Base-by-base conservation (phyloP, 2,113 vertebrate species). In the Amphiprion ocellaris region DNA sequence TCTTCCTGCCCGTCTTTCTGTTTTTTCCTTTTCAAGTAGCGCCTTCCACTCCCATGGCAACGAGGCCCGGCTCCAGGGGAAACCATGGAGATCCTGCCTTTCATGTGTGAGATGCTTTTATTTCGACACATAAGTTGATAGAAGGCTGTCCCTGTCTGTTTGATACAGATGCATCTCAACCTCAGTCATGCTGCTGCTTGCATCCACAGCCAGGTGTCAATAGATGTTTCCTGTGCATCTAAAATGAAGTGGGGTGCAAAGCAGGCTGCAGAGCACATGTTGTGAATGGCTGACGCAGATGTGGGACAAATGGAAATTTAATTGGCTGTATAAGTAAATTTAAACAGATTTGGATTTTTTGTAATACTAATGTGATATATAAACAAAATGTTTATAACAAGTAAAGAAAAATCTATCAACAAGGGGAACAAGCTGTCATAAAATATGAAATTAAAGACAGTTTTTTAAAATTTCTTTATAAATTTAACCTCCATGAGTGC, bases 61-160 rank as follows among this genome's bases (percentile, higher is more conserved):
- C 93, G 10, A 71, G 74, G 80, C 81, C 79, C 90, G 78, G 87
- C 84, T 84, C 83, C 71, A 79, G 74, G 85, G 83, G 91, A 90
- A 91, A 92, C 88, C 93, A 93, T 93, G 89, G 92, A 92, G 92
- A 94, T 93, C 76, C 85, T 84, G 87, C 89, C 92, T 95, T 94
- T 95, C 89, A 93, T 94, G 89, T 92, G 81, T 44, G 90, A 83
- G 86, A 86, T 85, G 90, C 92, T 93, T 94, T 94, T 92, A 93
- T 95, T 91, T 88, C 59, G 23, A 87, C 91, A 87, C 90, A 86
- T 85, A 82, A 79, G 80, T 90, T 81, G 84, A 86, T 80, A 78
- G 63, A 77, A 69, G 33, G 82, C 84, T 79, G 79, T 86, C 83
- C 70, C 81, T 56, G 53, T 86, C 88, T 82, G 82, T 90, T 85